These are phyloP conservation scores for Gerris lacustris DNA, from an alignment of 2,888 invertebrate species.

Conservation along the genomic window DNA sequence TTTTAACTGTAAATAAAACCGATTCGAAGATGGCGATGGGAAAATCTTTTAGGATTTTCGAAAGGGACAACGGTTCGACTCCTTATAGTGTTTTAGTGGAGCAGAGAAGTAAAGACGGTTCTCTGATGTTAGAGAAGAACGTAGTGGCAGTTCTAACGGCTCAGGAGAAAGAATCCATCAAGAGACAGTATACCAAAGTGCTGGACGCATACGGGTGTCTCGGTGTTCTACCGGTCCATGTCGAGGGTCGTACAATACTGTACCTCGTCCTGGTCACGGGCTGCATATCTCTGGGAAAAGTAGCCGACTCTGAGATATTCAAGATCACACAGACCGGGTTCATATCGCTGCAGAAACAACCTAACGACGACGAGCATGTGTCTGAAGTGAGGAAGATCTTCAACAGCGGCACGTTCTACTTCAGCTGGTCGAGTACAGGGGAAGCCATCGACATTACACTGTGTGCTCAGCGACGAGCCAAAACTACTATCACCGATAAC, in stretches of 20 bases:
- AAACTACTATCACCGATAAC: conserved; percentile 73
- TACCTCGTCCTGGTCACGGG: conserved; percentile 90
- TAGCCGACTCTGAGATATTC: conserved; percentile 88
- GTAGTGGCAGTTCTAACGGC: conserved; percentile 72
- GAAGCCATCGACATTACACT: conserved; percentile 77
- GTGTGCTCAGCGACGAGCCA: conserved; percentile 79
- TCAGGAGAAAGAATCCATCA: conserved; percentile 79
- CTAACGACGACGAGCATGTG: conserved; percentile 47
- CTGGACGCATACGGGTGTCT: conserved; percentile 92
- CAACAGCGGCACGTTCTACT: conserved; percentile 98
- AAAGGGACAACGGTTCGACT: conserved; percentile 71
- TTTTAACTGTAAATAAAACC: conserved; percentile 1
- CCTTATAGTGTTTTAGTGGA: conserved; percentile 85
- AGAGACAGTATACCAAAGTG: conserved; percentile 78
- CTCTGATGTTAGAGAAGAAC: conserved; percentile 82
- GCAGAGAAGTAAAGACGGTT: conserved; percentile 72
- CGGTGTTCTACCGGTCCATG: conserved; percentile 82
- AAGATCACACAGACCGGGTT: conserved; percentile 86
- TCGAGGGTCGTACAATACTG: conserved; percentile 63
- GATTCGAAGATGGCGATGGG: conserved; percentile 70
- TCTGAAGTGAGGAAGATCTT: conserved; percentile 66
- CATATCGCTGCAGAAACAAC: conserved; percentile 67
- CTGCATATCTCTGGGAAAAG: conserved; percentile 91
- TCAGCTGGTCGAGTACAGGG: conserved; percentile 61
- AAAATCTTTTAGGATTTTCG: conserved; percentile 79